Evolutionary conservation across 2,888 invertebrate species (phyloP).

Genomic region (Conistra vaccinii): DNA sequence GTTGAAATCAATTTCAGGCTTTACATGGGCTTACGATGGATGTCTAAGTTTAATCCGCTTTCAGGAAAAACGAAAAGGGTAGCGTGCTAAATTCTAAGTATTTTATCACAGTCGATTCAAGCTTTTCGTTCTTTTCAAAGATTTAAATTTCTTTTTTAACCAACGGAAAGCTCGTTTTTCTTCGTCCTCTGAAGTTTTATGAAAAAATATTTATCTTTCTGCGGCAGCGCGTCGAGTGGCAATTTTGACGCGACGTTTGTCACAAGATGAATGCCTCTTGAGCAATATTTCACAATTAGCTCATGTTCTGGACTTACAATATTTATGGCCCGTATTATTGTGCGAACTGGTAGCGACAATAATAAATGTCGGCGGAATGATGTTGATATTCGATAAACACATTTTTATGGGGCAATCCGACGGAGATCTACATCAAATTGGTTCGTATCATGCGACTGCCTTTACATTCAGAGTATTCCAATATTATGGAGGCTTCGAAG

Average conservation of each 20-base stretch:
- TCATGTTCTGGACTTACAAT: conserved; percentile 38
- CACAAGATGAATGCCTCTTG: conserved; percentile 38
- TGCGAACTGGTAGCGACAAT: conserved; percentile 37
- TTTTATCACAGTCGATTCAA: conserved; percentile 38
- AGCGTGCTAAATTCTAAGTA: conserved; percentile 19
- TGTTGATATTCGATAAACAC: conserved; percentile 62
- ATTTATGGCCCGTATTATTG: conserved; percentile 38
- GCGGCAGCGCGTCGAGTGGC: conserved; percentile 35
- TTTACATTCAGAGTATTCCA: conserved; percentile 40
- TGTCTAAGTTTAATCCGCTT: conserved; percentile 26
- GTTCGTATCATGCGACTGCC: conserved; percentile 50
- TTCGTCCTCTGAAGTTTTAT: conserved; percentile 40
- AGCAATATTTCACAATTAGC: conserved; percentile 51
- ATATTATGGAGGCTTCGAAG: conserved; percentile 25
- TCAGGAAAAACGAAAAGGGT: conserved; percentile 30
- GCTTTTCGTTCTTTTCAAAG: conserved; percentile 23
- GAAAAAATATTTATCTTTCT: conserved; percentile 40
- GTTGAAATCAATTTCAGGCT: conserved; percentile 30
- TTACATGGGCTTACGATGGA: conserved; percentile 13
- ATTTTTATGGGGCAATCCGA: conserved; percentile 58
- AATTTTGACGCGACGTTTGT: conserved; percentile 35
- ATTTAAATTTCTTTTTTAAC: conserved; percentile 31
- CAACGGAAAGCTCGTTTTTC: conserved; percentile 30
- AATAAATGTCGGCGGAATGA: conserved; percentile 51
- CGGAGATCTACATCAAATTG: conserved; percentile 56